Percentiles rank a stretch among this genome's conserved stretches.
These are phyloP conservation scores for Thinocorus orbignyianus DNA, from an alignment of 2,113 vertebrate species.

Conservation along the genomic window DNA sequence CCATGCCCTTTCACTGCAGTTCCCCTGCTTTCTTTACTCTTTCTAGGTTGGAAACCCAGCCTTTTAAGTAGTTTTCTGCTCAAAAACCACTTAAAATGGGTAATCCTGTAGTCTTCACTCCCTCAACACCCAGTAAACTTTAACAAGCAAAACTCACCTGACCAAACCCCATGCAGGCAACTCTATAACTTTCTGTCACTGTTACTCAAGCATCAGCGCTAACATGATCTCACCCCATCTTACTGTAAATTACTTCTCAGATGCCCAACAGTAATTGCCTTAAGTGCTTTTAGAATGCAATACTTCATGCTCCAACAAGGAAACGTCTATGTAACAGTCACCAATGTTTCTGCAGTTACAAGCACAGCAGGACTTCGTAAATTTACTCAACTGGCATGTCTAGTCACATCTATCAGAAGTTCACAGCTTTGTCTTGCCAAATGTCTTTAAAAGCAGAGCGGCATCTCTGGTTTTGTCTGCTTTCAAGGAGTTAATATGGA, in stretches of 20 bases:
- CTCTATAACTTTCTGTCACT: not conserved
- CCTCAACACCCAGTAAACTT: not conserved
- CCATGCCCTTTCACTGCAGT: not conserved
- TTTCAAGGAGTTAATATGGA: not conserved
- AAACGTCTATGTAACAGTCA: not conserved
- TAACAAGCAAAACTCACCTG: not conserved
- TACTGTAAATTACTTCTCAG: not conserved
- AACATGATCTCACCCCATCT: not conserved
- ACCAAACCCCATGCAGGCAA: not conserved
- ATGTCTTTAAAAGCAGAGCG: not conserved
- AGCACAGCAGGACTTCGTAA: not conserved
- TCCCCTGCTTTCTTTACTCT: not conserved
- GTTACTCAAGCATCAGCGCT: not conserved
- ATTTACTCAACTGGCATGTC: not conserved
- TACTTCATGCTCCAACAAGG: not conserved
- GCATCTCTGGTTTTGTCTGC: rapidly evolving
- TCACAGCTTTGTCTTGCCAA: not conserved
- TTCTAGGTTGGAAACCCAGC: not conserved
- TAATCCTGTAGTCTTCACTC: not conserved
- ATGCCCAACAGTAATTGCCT: not conserved
- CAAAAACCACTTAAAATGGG: not conserved
- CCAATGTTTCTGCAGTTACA: not conserved
- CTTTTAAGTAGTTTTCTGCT: not conserved
- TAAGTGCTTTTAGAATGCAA: not conserved
- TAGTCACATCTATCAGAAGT: not conserved